phyloP scores from a whole-genome alignment of 2,888 invertebrate species.

The Ypsolopha scabrella region DNA sequence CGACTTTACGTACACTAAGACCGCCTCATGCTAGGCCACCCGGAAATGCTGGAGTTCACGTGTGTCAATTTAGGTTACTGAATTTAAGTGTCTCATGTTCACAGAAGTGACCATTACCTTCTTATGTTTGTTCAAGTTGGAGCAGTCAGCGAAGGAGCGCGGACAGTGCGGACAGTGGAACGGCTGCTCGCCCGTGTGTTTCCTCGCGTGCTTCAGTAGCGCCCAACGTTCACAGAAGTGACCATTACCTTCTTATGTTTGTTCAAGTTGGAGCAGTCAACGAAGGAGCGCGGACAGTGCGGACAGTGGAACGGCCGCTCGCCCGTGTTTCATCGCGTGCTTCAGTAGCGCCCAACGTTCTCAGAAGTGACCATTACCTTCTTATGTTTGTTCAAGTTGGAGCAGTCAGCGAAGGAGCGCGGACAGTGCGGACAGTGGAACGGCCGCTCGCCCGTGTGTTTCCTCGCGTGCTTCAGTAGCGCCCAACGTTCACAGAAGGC shows the following conservation, averaged over 20 bases:
- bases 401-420: slow-evolving; percentile 81
- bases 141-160: slow-evolving; percentile 81
- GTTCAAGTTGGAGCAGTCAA: slow-evolving; percentile 80
- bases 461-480: slow-evolving; percentile 72
- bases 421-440: slow-evolving; percentile 76
- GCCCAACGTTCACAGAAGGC: slow-evolving; percentile 76
- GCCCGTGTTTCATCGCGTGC: slow-evolving; percentile 73
- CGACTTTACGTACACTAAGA: no score
- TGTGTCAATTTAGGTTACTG: no score
- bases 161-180: slow-evolving; percentile 76
- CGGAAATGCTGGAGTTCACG: no score
- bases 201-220: slow-evolving; percentile 72
- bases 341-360: slow-evolving; percentile 16
- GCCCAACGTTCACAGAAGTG: slow-evolving; percentile 75
- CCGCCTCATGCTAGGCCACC: no score
- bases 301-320: slow-evolving; percentile 77
- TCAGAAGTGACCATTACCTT: slow-evolving; percentile 34
- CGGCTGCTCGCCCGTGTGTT: slow-evolving; percentile 77
- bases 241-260: slow-evolving; percentile 71
- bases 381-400: slow-evolving; percentile 79
- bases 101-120: slow-evolving; percentile 34
- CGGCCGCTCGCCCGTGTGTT: slow-evolving; percentile 77
- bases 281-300: slow-evolving; percentile 79
- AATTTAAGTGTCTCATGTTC: no score
- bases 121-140: slow-evolving; percentile 79